Base-by-base conservation (phyloP, 2,113 vertebrate species). In the Tamias sibiricus region DNA sequence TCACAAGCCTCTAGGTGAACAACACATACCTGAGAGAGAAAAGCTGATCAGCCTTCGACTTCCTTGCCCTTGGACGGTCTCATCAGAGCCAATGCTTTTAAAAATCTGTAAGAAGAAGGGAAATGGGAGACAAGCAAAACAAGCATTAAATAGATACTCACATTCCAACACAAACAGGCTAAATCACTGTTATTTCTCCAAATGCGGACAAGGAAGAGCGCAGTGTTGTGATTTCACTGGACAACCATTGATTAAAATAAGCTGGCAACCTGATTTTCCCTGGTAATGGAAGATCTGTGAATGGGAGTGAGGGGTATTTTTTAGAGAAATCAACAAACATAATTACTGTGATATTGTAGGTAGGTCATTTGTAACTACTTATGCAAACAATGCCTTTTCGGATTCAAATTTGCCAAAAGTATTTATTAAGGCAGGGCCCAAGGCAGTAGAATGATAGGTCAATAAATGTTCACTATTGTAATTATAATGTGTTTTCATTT, bases 11-110 rank as follows among this genome's bases (percentile, higher is more conserved):
- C 59, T 44, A 81, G 40, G 52, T 80, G 74, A 96, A 13, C 30
- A 97, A 75, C 91, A 87, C 98, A 92, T 98, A 99, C 99, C 99
- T 98, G 99, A 99, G 94, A 99, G 97, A 19, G 99, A 99, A 98
- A 99, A 99, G 97, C 99, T 99, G 98, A 99, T 99, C 95, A 99
- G 98, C 40, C 99, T 99, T 90, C 99, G 99, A 97, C 98, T 99
- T 97, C 99, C 99, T 97, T 99, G 98, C 74, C 98, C 99, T 90
- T 99, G 99, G 90, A 98, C 98, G 64, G 99, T 99, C 85, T 99
- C 99, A 90, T 99, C 99, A 96, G 98, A 99, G 82, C 99, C 99
- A 97, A 99, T 98, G 42, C 98, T 99, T 98, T 99, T 99, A 97
- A 99, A 99, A 82, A 99, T 98, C 99, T 99, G 98, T 40, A 96